Evolutionary conservation across 1,140 invertebrate species (phyloP).

Genomic region (Bradysia coprophila): DNA sequence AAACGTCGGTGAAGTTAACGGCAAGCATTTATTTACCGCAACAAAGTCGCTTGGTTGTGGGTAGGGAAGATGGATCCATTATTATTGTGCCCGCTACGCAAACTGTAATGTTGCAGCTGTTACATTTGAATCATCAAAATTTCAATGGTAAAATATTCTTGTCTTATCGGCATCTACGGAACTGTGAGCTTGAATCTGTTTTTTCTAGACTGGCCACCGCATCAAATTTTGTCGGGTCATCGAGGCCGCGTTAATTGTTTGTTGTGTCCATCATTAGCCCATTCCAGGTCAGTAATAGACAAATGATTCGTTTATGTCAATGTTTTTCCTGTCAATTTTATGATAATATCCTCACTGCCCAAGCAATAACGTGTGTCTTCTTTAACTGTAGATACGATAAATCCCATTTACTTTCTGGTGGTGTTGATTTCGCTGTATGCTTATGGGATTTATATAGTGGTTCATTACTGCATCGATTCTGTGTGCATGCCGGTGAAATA

Average conservation of each 20-base stretch:
- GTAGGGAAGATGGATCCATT: slow-evolving; percentile 88
- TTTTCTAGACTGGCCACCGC: slow-evolving; percentile 63
- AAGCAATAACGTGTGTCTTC: slow-evolving; percentile 50
- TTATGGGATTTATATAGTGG: slow-evolving; percentile 93
- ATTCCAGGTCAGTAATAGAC: slow-evolving; percentile 49
- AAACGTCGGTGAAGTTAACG: slow-evolving; percentile 54
- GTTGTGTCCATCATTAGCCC: slow-evolving; percentile 83
- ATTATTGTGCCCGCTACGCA: slow-evolving; percentile 94
- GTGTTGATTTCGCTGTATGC: slow-evolving; percentile 93
- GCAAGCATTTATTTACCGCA: slow-evolving; percentile 84
- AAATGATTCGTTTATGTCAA: no score
- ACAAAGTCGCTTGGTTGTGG: slow-evolving; percentile 84
- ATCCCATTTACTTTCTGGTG: slow-evolving; percentile 81
- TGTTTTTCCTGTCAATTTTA: no score
- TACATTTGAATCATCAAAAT: slow-evolving; percentile 79
- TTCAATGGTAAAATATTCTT: slow-evolving; percentile 41
- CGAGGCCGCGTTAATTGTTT: slow-evolving; percentile 87
- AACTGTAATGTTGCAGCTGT: slow-evolving; percentile 81
- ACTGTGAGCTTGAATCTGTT: neutral
- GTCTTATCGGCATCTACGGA: neutral
- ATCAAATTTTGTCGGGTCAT: slow-evolving; percentile 80
- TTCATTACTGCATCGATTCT: slow-evolving; percentile 80
- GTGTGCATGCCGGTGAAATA: slow-evolving; percentile 87
- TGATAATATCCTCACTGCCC: no score
- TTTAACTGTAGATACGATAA: slow-evolving; percentile 78